Percentiles rank a stretch among this genome's conserved stretches.
These are phyloP conservation scores for Campoletis raptor DNA, from an alignment of 2,888 invertebrate species.

Conservation along the genomic window DNA sequence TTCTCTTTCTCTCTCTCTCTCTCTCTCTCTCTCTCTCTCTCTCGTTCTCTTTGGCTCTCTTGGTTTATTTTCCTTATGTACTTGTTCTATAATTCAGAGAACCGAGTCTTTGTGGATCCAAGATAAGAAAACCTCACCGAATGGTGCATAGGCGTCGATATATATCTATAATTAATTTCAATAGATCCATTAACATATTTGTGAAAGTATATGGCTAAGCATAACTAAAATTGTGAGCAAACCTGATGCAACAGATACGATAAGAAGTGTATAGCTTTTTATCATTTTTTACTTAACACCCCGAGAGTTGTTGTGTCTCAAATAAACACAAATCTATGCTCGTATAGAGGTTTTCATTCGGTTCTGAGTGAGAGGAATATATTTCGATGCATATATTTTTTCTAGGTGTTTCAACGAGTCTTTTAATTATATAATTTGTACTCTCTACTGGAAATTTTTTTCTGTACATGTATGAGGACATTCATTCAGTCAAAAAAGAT, in stretches of 20 bases:
- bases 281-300: neutral
- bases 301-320: neutral
- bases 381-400: neutral
- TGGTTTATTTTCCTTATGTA: slow-evolving; percentile 11
- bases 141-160: slow-evolving; percentile 41
- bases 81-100: slow-evolving; percentile 24
- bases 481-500: neutral
- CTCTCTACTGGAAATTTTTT: neutral
- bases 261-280: neutral
- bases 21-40: neutral
- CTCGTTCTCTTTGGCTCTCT: neutral
- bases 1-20: neutral
- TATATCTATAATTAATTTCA: slow-evolving; percentile 45
- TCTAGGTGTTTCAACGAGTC: neutral
- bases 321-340: neutral
- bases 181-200: slow-evolving; percentile 40
- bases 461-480: neutral
- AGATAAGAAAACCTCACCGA: slow-evolving; percentile 39
- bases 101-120: slow-evolving; percentile 34
- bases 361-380: neutral
- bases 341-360: neutral
- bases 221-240: slow-evolving; percentile 4
- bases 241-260: slow-evolving; percentile 14
- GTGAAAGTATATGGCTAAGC: slow-evolving; percentile 34
- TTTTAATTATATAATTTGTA: neutral